Evolutionary conservation across 2,113 vertebrate species (phyloP).

Genomic region (Amazona vittata): DNA sequence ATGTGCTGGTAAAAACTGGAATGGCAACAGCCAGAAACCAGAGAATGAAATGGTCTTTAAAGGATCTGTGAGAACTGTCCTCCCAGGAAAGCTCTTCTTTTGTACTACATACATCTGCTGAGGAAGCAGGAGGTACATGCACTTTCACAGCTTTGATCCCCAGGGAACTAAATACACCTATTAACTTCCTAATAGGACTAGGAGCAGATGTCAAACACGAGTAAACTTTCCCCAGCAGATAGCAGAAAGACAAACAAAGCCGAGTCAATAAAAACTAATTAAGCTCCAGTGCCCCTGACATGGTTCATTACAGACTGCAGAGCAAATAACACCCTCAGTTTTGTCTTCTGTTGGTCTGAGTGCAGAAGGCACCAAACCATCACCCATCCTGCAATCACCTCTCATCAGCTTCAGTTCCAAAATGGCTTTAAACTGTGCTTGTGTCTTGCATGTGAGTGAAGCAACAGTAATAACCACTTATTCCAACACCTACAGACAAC

Average conservation of each 20-base stretch:
- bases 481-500: not conserved
- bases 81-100: not conserved
- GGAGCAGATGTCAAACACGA: constrained; percentile 39
- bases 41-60: not conserved
- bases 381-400: not conserved
- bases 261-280: constrained; percentile 28
- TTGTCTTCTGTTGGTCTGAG: not conserved
- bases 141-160: not conserved
- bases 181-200: not conserved
- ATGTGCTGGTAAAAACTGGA: not conserved
- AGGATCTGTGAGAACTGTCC: not conserved
- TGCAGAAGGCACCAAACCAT: not conserved
- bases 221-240: not conserved
- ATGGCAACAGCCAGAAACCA: not conserved
- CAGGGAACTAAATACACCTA: not conserved
- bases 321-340: not conserved
- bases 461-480: not conserved
- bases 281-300: not conserved
- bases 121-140: not conserved
- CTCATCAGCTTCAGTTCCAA: not conserved
- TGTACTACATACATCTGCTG: not conserved
- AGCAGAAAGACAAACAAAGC: constrained; percentile 40
- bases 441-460: not conserved
- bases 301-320: not conserved
- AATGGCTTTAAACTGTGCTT: not conserved